Evolutionary conservation across 2,888 invertebrate genomes (phyloP).

Genomic region (Dromius quadrimaculatus): DNA sequence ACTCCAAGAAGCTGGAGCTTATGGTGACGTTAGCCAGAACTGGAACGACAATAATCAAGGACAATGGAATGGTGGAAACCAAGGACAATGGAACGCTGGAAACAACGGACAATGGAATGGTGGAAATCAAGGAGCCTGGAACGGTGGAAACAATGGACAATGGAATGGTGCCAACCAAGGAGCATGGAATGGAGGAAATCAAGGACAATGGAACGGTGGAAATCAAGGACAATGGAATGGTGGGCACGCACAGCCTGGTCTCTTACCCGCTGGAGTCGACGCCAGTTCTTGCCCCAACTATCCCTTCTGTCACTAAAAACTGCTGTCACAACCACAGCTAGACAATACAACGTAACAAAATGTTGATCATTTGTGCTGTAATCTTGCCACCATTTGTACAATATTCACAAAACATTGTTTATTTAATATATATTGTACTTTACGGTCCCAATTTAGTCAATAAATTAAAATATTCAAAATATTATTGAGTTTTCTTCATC

Average conservation of each 20-base stretch:
- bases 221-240: slow-evolving; percentile 47
- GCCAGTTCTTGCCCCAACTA: slow-evolving; percentile 65
- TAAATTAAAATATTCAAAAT: slow-evolving; percentile 32
- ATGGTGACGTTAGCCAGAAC: slow-evolving; percentile 58
- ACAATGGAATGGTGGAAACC: slow-evolving; percentile 20
- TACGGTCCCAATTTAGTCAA: slow-evolving; percentile 48
- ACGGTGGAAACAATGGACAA: slow-evolving; percentile 19
- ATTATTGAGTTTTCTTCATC: too few relatives aligned
- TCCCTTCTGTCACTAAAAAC: slow-evolving; percentile 64
- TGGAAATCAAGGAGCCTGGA: slow-evolving; percentile 22
- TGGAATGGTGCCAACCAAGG: slow-evolving; percentile 47
- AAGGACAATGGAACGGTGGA: slow-evolving; percentile 48
- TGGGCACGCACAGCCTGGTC: slow-evolving; percentile 56
- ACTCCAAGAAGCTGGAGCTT: slow-evolving; percentile 65
- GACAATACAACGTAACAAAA: slow-evolving; percentile 46
- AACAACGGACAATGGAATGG: slow-evolving; percentile 44
- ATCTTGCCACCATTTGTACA: slow-evolving; percentile 45
- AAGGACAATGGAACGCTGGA: slow-evolving; percentile 51
- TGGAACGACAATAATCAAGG: slow-evolving; percentile 49
- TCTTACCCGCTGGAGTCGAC: slow-evolving; percentile 65
- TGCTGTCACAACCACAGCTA: slow-evolving; percentile 40
- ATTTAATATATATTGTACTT: slow-evolving; percentile 46
- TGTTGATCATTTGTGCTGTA: slow-evolving; percentile 41
- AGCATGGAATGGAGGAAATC: slow-evolving; percentile 36
- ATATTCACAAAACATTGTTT: slow-evolving; percentile 50